Evolutionary conservation across 1,140 invertebrate species (phyloP).

Genomic region (Saxidomus purpurata): DNA sequence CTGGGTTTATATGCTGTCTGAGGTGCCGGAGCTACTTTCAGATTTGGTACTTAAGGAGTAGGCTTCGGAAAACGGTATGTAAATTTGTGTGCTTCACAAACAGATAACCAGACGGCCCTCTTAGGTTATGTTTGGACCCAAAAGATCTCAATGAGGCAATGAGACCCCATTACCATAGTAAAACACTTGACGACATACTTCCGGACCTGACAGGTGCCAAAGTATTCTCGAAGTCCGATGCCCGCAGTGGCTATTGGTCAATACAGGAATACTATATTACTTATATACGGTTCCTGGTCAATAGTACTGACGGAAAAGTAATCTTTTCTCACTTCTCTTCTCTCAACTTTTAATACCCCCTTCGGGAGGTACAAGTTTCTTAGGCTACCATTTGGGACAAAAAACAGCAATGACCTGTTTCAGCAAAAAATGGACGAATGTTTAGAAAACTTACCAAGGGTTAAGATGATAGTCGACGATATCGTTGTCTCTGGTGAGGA

Average conservation of each 20-base stretch:
- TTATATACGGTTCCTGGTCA: background rate
- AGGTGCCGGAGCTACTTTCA: no score
- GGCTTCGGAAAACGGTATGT: no score
- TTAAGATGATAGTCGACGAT: conserved; percentile 83
- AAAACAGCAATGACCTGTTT: conserved; percentile 44
- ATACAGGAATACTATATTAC: no score
- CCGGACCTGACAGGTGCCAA: background rate
- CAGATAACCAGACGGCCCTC: background rate
- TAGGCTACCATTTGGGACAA: background rate
- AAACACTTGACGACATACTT: conserved; percentile 31
- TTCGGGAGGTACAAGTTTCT: background rate
- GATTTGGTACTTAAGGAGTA: no score
- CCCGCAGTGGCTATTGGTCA: background rate
- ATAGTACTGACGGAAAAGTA: background rate
- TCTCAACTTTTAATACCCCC: background rate
- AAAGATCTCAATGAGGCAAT: conserved; percentile 17
- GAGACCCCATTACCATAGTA: conserved; percentile 29
- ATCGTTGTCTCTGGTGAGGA: conserved; percentile 75
- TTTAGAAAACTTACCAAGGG: conserved; percentile 62
- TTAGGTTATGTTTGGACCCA: conserved; percentile 10
- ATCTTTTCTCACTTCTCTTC: background rate
- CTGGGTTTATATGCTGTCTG: no score
- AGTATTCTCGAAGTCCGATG: conserved; percentile 28
- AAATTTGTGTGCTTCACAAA: no score
- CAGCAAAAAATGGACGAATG: conserved; percentile 65